Evolutionary conservation across 2,797 vertebrate species (phyloP).

Genomic region (Chanos chanos): DNA sequence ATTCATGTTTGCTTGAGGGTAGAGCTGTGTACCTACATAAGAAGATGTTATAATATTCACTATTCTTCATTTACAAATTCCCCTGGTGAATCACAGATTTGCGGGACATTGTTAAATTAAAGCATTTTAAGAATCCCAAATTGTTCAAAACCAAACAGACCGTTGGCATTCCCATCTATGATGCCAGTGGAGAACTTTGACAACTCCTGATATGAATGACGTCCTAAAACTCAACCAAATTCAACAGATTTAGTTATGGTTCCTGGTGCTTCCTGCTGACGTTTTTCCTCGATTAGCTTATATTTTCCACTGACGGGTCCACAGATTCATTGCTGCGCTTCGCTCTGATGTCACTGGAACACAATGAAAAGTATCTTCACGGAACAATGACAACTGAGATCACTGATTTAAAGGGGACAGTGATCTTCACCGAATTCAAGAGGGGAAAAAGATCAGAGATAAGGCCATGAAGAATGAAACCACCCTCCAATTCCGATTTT

Average conservation of each 20-base stretch:
- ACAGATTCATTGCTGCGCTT: constrained; percentile 48
- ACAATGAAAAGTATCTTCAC: constrained; percentile 53
- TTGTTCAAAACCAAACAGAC: no score
- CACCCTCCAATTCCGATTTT: constrained; percentile 30
- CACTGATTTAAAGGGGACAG: constrained; percentile 53
- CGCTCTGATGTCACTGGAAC: constrained; percentile 58
- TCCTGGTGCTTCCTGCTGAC: constrained; percentile 43
- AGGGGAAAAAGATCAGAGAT: constrained; percentile 56
- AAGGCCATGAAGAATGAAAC: constrained; percentile 39
- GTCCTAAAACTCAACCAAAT: constrained; percentile 54
- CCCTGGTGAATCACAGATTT: constrained; percentile 34
- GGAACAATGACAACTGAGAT: constrained; percentile 41
- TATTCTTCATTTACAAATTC: constrained; percentile 34
- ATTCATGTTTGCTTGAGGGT: no score
- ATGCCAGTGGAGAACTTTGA: no score
- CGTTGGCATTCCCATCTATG: no score
- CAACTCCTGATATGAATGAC: constrained; percentile 41
- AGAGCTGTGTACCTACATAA: no score
- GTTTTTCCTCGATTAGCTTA: constrained; percentile 47
- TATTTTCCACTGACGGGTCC: neutral
- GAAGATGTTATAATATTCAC: constrained; percentile 13
- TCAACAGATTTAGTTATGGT: constrained; percentile 59
- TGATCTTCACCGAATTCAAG: constrained; percentile 52
- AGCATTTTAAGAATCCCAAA: no score
- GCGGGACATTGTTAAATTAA: no score